These are phyloP conservation scores for Cyclophora albipunctata DNA, from an alignment of 2,888 invertebrate genomes.

Conservation along the genomic window DNA sequence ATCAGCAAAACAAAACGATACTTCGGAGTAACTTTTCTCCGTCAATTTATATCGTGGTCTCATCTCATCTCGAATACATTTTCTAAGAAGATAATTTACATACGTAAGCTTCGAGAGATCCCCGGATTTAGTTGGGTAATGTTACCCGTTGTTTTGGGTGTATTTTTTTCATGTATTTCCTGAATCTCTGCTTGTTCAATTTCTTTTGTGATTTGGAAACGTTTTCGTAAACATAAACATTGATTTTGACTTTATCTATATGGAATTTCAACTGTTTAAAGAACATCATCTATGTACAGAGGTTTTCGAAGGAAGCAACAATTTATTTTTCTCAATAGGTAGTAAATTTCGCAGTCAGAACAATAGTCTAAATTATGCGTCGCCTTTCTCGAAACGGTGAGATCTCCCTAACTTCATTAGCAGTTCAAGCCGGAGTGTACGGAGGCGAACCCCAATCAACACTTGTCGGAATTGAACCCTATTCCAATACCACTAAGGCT, in stretches of 20 bases:
- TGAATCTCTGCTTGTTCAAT: neutral
- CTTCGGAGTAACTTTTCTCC: conserved; percentile 7
- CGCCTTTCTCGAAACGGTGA: conserved; percentile 20
- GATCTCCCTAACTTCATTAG: conserved; percentile 38
- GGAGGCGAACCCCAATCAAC: neutral
- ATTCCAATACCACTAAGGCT: conserved; percentile 3
- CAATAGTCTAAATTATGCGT: conserved; percentile 13
- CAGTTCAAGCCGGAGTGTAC: conserved; percentile 27
- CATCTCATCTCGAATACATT: conserved; percentile 23
- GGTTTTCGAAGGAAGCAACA: too few species aligned
- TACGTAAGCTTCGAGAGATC: conserved; percentile 19
- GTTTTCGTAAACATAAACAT: neutral
- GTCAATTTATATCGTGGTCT: conserved; percentile 23
- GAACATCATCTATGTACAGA: too few species aligned
- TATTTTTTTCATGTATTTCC: too few species aligned
- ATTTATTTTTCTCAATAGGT: too few species aligned
- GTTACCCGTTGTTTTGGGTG: conserved; percentile 9
- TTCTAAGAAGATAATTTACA: conserved; percentile 26
- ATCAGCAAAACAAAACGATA: too few species aligned
- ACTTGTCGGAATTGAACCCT: conserved; percentile 3
- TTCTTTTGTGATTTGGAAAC: neutral
- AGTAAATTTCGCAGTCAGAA: conserved; percentile 2
- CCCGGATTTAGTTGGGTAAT: conserved; percentile 12
- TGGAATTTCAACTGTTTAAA: too few species aligned
- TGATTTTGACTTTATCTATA: too few species aligned